Percentiles rank a stretch among this genome's conserved stretches.
These are phyloP conservation scores for Girardinichthys multiradiatus DNA, from an alignment of 2,113 vertebrate genomes.

Conservation along the genomic window DNA sequence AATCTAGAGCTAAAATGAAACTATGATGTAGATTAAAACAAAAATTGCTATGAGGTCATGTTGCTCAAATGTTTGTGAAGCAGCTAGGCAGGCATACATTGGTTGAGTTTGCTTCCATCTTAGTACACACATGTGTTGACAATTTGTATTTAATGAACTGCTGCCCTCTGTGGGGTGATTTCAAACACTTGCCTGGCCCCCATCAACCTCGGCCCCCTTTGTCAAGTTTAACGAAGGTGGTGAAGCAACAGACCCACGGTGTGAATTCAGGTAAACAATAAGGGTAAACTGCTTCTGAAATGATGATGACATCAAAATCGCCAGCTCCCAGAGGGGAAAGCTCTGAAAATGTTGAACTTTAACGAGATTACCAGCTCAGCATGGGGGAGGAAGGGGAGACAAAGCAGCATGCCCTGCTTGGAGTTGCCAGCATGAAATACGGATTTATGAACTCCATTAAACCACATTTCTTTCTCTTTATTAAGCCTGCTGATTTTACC, in stretches of 20 bases:
- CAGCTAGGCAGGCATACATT: conserved; percentile 41
- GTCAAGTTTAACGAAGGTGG: conserved; percentile 30
- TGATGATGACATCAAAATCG: conserved; percentile 60
- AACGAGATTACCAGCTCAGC: conserved; percentile 73
- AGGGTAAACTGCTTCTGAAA: conserved; percentile 45
- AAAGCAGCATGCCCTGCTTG: conserved; percentile 57
- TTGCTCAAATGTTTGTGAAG: conserved; percentile 45
- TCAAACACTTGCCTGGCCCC: conserved; percentile 25
- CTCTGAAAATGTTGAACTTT: conserved; percentile 72
- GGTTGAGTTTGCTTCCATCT: conserved; percentile 58
- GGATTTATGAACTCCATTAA: conserved; percentile 84
- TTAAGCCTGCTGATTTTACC: conserved; percentile 75
- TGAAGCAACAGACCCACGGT: conserved; percentile 27
- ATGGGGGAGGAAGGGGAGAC: conserved; percentile 42
- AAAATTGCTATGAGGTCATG: neutral
- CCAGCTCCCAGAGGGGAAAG: conserved; percentile 55
- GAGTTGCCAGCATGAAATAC: conserved; percentile 78
- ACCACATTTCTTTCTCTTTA: conserved; percentile 77
- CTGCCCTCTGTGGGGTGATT: conserved; percentile 66
- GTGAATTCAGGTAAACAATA: conserved; percentile 38
- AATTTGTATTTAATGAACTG: conserved; percentile 80
- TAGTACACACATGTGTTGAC: conserved; percentile 75
- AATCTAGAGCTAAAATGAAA: conserved; percentile 6
- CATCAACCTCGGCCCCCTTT: neutral
- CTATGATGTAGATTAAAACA: neutral